phyloP scores from a whole-genome alignment of 1,140 invertebrate species.

The Hetaerina americana region DNA sequence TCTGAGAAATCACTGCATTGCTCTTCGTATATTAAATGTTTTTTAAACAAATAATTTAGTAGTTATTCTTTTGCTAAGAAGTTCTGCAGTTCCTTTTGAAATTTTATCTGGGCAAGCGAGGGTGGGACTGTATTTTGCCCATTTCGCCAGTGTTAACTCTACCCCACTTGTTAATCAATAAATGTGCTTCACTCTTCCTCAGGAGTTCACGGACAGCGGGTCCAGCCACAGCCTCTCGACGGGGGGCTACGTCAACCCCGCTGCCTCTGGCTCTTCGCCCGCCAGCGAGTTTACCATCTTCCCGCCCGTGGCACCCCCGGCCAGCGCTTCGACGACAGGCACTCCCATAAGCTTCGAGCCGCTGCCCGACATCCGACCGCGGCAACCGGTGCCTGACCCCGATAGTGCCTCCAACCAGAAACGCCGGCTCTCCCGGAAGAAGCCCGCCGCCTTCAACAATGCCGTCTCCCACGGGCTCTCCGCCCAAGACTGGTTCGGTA shows the following conservation, averaged over 20 bases:
- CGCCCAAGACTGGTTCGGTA: slow-evolving; percentile 30
- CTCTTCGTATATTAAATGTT: too few relatives aligned
- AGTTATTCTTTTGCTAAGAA: too few relatives aligned
- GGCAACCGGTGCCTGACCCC: neutral
- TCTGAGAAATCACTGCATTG: too few relatives aligned
- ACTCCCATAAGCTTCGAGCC: slow-evolving; percentile 23
- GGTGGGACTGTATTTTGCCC: too few relatives aligned
- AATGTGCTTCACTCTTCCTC: neutral
- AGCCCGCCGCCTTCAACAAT: slow-evolving; percentile 17
- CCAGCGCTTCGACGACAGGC: neutral
- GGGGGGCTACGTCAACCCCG: slow-evolving; percentile 2
- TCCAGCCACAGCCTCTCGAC: slow-evolving; percentile 12
- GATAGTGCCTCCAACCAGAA: too few relatives aligned
- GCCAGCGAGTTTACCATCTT: slow-evolving; percentile 13
- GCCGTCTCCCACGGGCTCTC: slow-evolving; percentile 11
- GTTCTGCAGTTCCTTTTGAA: too few relatives aligned
- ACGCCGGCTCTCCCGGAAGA: slow-evolving; percentile 6
- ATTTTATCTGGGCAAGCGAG: too few relatives aligned
- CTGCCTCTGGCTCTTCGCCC: neutral
- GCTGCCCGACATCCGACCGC: slow-evolving; percentile 22
- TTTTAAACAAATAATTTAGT: too few relatives aligned
- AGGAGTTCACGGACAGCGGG: slow-evolving; percentile 15
- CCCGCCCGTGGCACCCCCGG: neutral
- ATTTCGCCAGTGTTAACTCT: too few relatives aligned
- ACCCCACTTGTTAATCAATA: too few relatives aligned